These are phyloP conservation scores for Catajapyx aquilonaris DNA, from an alignment of 1,140 invertebrate genomes.

Conservation along the genomic window DNA sequence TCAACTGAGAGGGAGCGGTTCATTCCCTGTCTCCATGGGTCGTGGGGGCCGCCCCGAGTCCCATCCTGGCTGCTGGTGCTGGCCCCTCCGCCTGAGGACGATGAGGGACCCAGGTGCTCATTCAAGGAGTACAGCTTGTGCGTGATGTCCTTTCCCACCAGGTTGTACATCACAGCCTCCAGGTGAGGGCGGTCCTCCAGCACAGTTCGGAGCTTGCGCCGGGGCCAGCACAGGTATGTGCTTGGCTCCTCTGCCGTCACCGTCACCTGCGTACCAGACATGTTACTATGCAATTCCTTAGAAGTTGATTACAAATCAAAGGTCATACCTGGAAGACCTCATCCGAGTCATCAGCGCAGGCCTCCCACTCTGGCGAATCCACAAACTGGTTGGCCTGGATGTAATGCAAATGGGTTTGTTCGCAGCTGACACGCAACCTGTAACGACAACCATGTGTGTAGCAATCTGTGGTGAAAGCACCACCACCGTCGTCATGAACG, in stretches of 20 bases:
- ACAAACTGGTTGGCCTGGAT: slow-evolving; percentile 62
- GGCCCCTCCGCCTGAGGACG: slow-evolving; percentile 19
- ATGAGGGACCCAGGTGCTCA: slow-evolving; percentile 29
- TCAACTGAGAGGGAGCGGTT: slow-evolving; percentile 49
- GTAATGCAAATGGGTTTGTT: slow-evolving; percentile 57
- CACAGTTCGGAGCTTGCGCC: slow-evolving; percentile 43
- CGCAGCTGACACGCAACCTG: slow-evolving; percentile 56
- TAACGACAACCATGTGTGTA: too few species aligned
- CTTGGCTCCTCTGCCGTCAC: slow-evolving; percentile 56
- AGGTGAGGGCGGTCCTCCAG: slow-evolving; percentile 45
- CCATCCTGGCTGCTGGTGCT: slow-evolving; percentile 24
- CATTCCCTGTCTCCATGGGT: slow-evolving; percentile 15
- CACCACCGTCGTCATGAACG: too few species aligned
- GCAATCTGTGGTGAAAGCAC: too few species aligned
- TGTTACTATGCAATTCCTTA: neutral
- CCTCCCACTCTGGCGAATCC: slow-evolving; percentile 71
- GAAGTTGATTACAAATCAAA: neutral
- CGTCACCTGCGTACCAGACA: slow-evolving; percentile 31
- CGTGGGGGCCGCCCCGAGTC: slow-evolving; percentile 6
- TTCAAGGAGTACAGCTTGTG: slow-evolving; percentile 63
- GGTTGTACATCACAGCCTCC: slow-evolving; percentile 45
- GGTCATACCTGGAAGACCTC: slow-evolving; percentile 44
- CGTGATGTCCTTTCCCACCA: slow-evolving; percentile 69
- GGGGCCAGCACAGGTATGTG: slow-evolving; percentile 54
- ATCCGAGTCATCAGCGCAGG: slow-evolving; percentile 45